Evolutionary conservation across 2,113 vertebrate genomes (phyloP).

Genomic region (Onychorhynchus coronatus): DNA sequence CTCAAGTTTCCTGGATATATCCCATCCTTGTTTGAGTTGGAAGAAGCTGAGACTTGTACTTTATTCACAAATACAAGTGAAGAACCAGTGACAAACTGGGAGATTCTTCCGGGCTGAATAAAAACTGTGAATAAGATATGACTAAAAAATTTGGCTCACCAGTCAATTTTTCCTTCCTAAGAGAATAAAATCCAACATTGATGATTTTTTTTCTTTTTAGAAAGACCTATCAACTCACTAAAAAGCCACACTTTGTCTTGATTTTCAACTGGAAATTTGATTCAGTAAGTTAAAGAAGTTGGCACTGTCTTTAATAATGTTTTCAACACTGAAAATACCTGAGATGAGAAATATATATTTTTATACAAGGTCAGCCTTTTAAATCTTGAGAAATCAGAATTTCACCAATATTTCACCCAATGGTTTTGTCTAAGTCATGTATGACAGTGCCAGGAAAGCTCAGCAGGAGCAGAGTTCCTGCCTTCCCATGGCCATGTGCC

Average conservation of each 20-base stretch:
- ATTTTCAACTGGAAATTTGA: neutral
- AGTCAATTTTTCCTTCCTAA: neutral
- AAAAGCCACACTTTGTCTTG: neutral
- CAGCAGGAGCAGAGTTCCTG: neutral
- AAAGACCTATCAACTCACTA: neutral
- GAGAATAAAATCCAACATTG: neutral
- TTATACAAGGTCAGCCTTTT: neutral
- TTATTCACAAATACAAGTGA: neutral
- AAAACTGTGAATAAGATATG: neutral
- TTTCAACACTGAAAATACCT: neutral
- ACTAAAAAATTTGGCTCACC: neutral
- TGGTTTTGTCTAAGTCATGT: neutral
- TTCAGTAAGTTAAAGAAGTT: neutral
- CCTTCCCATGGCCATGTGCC: accelerated
- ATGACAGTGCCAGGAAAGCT: too few species aligned
- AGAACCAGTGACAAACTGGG: neutral
- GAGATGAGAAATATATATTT: neutral
- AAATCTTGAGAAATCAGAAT: neutral
- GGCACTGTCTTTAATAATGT: neutral
- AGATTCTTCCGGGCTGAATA: neutral
- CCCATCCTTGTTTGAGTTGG: neutral
- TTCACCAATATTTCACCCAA: neutral
- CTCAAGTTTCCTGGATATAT: neutral
- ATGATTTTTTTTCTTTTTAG: neutral
- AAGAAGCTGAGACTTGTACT: neutral